Evolutionary conservation across 2,113 vertebrate species (phyloP), one percentile per base, ranked within the genome.

Genomic region (Tauraco erythrolophus): DNA sequence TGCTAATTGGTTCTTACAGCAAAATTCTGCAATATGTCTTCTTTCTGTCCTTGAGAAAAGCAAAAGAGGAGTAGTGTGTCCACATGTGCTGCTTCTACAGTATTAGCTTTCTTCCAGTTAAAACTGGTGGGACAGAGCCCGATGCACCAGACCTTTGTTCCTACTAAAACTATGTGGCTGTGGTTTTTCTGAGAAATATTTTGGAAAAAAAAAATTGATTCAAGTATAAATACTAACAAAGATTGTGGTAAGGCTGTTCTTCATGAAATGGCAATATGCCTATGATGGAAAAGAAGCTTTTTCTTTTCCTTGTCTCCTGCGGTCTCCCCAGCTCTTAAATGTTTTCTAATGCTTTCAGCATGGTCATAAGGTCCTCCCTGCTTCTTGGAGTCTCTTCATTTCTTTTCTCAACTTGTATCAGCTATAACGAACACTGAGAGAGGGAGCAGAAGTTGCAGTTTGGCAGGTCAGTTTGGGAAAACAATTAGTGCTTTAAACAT

Each of bases 151-250:
- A 53, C 25, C 13, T 77, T 71, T 15, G 11, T 92, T 92, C 53
- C 65, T 61, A 3, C 65, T 56, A 41, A 70, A 84, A 51, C 64
- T 70, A 23, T 17, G 25, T 75, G 53, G 10, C 57, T 96, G 69
- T 82, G 91, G 57, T 88, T 97, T 89, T 84, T 84, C 53, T 89
- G 58, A 84, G 76, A 96, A 95, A 43, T 53, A 58, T 23, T 92
- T 77, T 15, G 14, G 41, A 61, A 25, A 88, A 81, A 41, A n/a
- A 64, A 78, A 74, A 24, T 2, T 31, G 25, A 72, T 80, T 83
- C 14, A 39, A 74, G 19, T 93, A 84, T 77, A 92, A 89, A 91
- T 89, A 87, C 82, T 84, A 94, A 89, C 39, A 91, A 87, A 81
- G 30, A 43, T 19, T 86, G 56, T 62, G 75, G 81, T 92, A 60